Evolutionary conservation across 2,888 invertebrate species (phyloP).

Genomic region (Heliconius sara): DNA sequence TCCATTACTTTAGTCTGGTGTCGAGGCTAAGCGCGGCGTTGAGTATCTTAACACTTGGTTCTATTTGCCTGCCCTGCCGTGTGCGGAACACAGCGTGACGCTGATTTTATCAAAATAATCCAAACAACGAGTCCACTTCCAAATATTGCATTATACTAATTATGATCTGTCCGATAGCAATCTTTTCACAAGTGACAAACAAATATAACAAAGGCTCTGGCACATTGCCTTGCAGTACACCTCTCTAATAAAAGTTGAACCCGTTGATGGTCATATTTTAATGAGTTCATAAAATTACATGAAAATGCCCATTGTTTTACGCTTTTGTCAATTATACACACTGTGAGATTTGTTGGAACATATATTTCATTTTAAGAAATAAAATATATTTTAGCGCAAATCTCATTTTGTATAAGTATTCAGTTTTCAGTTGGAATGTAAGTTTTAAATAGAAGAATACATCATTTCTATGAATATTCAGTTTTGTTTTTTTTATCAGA

Average conservation of each 20-base stretch:
- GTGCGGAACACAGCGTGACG: too few relatives aligned
- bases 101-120: background rate
- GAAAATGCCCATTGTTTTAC: conserved; percentile 40
- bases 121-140: conserved; percentile 7
- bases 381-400: conserved; percentile 11
- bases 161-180: conserved; percentile 33
- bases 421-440: background rate
- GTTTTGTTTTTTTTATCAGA: too few relatives aligned
- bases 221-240: conserved; percentile 46
- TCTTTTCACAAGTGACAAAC: conserved; percentile 41
- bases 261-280: conserved; percentile 42
- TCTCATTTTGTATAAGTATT: background rate
- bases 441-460: background rate
- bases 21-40: too few relatives aligned
- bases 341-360: conserved; percentile 39
- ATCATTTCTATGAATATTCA: background rate
- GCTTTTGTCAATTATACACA: conserved; percentile 40
- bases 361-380: background rate
- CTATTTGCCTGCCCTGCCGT: too few relatives aligned
- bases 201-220: conserved; percentile 45
- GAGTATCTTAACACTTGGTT: too few relatives aligned
- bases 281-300: conserved; percentile 37
- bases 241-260: conserved; percentile 39
- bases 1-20: too few relatives aligned
- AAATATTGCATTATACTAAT: conserved; percentile 25